Base-by-base conservation (phyloP, 2,888 invertebrate species). In the Acanthoscelides obtectus region DNA sequence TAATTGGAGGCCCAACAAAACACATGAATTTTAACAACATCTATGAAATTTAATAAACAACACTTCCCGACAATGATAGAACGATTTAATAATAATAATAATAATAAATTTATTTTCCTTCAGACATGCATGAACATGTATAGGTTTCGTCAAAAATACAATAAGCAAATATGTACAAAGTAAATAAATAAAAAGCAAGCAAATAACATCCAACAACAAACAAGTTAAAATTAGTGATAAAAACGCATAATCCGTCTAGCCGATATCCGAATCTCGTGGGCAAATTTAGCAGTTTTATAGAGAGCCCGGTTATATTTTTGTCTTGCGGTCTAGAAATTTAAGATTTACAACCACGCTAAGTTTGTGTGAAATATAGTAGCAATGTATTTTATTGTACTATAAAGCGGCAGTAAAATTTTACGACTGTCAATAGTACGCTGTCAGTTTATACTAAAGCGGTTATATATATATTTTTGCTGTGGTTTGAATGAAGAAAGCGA, bases 321-420 rank as follows among this genome's bases (percentile, higher is more conserved):
- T 66, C 22, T 66, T 66, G 66, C 66, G 66, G 66, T 66, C 66
- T 66, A 66, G 66, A 66, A 21, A 3, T 45, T 66, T 68, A 72
- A 74, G 74, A 75, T 76, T 75, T 75, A 73, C 66, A 72, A 64
- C 72, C 75, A 71, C 66, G 27, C 74, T 74, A 74, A 75, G 74
- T 75, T 75, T 74, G 76, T 74, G 74, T 74, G 75, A 75, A 76
- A 77, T 77, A 77, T 76, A 79, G 77, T 77, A 75, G 77, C 77
- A 79, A 75, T 76, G 76, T 75, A 78, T 78, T 79, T 79, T 79
- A 79, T 77, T 76, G 73, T 75, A 75, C 75, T 73, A 73, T 77
- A 78, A 78, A 79, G 75, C 73, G 76, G 76, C 74, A 76, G 72
- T 79, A 78, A 78, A 79, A 74, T 76, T 79, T 79, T 77, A 78